Conservation (phyloP, 2,797 vertebrate species). For the Huso huso region DNA sequence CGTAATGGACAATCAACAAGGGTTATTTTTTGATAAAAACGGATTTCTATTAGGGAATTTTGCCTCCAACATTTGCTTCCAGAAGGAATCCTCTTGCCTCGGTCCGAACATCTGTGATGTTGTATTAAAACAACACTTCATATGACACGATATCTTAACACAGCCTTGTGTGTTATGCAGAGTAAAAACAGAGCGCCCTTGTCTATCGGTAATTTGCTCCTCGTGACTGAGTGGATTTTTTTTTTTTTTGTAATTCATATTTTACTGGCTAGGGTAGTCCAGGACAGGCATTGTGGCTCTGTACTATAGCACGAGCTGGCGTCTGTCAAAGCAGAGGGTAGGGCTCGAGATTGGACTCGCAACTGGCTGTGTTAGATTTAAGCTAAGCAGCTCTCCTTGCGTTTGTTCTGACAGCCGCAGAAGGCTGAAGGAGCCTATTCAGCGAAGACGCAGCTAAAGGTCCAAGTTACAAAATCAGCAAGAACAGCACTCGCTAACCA, state of each 20-base stretch:
- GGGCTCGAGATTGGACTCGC: background rate
- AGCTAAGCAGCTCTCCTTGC: constrained; percentile 8
- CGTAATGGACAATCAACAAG: too few species aligned
- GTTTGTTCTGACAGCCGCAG: constrained; percentile 23
- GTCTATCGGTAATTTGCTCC: too few species aligned
- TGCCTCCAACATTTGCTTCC: too few species aligned
- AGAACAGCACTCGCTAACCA: constrained; percentile 2
- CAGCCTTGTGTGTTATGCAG: too few species aligned
- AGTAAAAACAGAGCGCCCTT: too few species aligned
- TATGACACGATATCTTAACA: too few species aligned
- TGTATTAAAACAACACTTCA: too few species aligned
- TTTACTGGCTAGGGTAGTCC: background rate
- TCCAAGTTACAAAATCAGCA: constrained; percentile 7
- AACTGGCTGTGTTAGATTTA: background rate
- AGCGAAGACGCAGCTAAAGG: constrained; percentile 12
- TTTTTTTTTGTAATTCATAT: background rate
- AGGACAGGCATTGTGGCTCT: background rate
- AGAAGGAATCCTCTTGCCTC: too few species aligned
- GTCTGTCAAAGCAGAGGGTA: background rate
- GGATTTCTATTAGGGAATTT: too few species aligned
- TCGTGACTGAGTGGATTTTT: background rate
- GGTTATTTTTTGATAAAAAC: too few species aligned
- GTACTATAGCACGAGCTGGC: background rate
- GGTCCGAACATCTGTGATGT: too few species aligned
- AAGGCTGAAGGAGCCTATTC: constrained; percentile 19